Percentiles rank a stretch among this genome's conserved stretches.
These are phyloP conservation scores for Athene cunicularia DNA, from an alignment of 2,113 vertebrate genomes.

Conservation along the genomic window DNA sequence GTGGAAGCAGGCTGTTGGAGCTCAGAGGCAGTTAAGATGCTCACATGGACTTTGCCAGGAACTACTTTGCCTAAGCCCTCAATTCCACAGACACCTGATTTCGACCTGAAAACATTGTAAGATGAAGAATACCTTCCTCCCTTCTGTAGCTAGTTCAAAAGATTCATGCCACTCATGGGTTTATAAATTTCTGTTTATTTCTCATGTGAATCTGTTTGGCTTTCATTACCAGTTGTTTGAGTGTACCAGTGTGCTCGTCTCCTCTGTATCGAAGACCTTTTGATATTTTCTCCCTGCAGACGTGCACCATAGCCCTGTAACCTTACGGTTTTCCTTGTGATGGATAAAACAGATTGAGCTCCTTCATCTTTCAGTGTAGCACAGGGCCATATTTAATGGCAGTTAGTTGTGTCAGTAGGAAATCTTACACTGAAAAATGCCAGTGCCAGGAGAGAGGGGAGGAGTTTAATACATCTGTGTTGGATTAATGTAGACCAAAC, in stretches of 20 bases:
- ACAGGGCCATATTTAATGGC: rapidly evolving
- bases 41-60: background rate
- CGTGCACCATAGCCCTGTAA: background rate
- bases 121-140: background rate
- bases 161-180: rapidly evolving
- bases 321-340: background rate
- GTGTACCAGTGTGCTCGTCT: background rate
- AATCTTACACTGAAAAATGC: background rate
- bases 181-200: background rate
- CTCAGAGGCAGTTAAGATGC: background rate
- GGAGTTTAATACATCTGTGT: background rate
- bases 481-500: background rate
- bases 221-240: background rate
- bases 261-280: background rate
- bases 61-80: background rate
- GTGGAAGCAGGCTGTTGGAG: background rate
- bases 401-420: background rate
- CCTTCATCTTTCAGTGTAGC: background rate
- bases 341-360: background rate
- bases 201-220: background rate
- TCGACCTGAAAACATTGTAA: background rate
- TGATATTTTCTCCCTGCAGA: background rate
- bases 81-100: background rate
- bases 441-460: background rate
- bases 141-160: background rate